A percentile compares a stretch with the other conserved stretches of the same genome.
Conservation (phyloP, 2,113 vertebrate genomes). For the Tachuris rubrigastra region DNA sequence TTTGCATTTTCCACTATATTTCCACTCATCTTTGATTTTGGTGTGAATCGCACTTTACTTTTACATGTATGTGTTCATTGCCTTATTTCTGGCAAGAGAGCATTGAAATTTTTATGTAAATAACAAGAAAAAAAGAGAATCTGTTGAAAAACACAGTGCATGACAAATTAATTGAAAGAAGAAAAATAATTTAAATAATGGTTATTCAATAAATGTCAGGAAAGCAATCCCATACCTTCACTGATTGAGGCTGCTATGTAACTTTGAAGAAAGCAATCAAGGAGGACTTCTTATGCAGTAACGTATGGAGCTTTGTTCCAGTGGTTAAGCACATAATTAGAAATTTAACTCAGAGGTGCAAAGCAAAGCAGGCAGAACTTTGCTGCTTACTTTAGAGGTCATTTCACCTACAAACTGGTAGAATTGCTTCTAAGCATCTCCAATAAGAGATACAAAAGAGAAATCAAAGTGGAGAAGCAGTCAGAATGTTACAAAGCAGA, state of each 20-base stretch:
- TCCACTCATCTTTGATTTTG: not conserved
- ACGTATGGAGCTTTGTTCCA: not conserved
- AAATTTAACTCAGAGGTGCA: not conserved
- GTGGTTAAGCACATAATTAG: constrained; percentile 32
- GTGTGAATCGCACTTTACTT: not conserved
- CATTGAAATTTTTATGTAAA: constrained; percentile 31
- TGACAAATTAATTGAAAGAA: constrained; percentile 30
- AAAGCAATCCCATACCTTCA: constrained; percentile 10
- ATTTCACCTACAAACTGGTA: not conserved
- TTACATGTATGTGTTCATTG: not conserved
- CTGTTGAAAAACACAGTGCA: constrained; percentile 26
- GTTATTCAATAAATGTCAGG: constrained; percentile 24
- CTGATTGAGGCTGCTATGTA: not conserved
- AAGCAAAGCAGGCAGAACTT: not conserved
- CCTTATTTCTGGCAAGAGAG: constrained; percentile 16
- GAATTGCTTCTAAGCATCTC: not conserved
- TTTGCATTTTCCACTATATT: not conserved
- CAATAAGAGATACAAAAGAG: not conserved
- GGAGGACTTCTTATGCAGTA: not conserved
- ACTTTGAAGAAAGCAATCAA: not conserved
- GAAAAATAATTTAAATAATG: constrained; percentile 41
- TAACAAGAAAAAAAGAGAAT: not conserved
- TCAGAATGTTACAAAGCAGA: not conserved
- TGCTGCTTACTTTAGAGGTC: not conserved
- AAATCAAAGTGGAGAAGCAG: not conserved